phyloP scores from a whole-genome alignment of 2,888 invertebrate species.

The Mechanitis messenoides region DNA sequence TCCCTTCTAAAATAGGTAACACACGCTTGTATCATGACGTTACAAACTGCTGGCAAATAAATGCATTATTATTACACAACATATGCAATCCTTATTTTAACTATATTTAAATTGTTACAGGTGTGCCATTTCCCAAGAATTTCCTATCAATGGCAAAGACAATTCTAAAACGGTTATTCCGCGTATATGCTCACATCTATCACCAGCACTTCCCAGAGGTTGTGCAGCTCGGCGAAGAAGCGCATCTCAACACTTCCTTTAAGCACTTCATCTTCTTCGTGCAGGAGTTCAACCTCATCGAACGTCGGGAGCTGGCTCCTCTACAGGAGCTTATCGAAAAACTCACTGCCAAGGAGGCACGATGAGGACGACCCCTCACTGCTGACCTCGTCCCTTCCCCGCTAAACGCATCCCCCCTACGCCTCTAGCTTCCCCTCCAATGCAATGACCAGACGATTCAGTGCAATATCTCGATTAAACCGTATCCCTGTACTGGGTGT shows the following conservation, averaged over 20 bases:
- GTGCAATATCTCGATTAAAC: no score
- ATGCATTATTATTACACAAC: no score
- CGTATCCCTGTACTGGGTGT: no score
- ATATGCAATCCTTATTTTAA: background rate
- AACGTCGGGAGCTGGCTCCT: constrained; percentile 96
- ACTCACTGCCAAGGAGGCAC: constrained; percentile 91
- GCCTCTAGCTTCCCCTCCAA: background rate
- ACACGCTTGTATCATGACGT: no score
- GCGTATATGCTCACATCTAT: constrained; percentile 99
- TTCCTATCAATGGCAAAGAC: constrained; percentile 98
- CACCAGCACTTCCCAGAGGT: constrained; percentile 99
- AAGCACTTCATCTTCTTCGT: constrained; percentile 99
- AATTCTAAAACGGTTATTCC: constrained; percentile 97
- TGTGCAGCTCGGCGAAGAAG: constrained; percentile 97
- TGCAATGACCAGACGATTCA: no score
- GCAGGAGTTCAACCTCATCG: constrained; percentile 98
- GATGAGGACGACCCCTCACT: constrained; percentile 73
- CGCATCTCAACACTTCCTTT: constrained; percentile 99
- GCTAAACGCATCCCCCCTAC: background rate
- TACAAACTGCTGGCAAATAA: no score
- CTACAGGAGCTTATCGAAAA: constrained; percentile 98
- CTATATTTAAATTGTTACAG: constrained; percentile 48
- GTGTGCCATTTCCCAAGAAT: constrained; percentile 98
- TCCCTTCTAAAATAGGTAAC: constrained; percentile 94
- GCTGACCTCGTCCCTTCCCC: no score